phyloP scores from a whole-genome alignment of 1,140 invertebrate species.

The Halesus radiatus region DNA sequence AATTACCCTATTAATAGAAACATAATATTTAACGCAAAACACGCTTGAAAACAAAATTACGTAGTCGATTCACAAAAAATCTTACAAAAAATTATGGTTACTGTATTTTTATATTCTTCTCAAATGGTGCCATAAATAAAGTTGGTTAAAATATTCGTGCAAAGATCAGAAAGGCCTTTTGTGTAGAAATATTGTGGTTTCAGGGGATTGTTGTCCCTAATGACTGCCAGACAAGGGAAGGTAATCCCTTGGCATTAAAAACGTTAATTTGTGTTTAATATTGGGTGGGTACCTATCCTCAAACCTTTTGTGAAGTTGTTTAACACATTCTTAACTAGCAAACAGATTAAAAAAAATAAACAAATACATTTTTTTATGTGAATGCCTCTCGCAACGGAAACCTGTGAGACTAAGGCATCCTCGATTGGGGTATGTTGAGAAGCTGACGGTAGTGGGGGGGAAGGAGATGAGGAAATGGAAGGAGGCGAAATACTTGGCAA shows the following conservation, averaged over 20 bases:
- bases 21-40: neutral
- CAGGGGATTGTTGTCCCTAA: neutral
- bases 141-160: neutral
- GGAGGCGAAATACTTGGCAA: no score
- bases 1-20: neutral
- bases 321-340: no score
- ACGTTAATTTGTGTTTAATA: constrained; percentile 23
- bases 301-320: constrained; percentile 9
- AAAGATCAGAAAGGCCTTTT: neutral
- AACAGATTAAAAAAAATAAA: no score
- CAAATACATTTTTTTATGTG: no score
- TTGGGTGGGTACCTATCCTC: no score
- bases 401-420: no score
- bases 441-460: no score
- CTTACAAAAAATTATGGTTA: neutral
- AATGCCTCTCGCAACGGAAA: no score
- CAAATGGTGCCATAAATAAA: constrained; percentile 22
- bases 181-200: neutral
- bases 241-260: neutral
- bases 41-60: neutral
- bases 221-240: neutral
- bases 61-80: neutral
- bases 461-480: no score
- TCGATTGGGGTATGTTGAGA: no score
- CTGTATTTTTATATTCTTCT: neutral